Conservation (phyloP, 1,140 invertebrate species). For the Conus ventricosus region DNA sequence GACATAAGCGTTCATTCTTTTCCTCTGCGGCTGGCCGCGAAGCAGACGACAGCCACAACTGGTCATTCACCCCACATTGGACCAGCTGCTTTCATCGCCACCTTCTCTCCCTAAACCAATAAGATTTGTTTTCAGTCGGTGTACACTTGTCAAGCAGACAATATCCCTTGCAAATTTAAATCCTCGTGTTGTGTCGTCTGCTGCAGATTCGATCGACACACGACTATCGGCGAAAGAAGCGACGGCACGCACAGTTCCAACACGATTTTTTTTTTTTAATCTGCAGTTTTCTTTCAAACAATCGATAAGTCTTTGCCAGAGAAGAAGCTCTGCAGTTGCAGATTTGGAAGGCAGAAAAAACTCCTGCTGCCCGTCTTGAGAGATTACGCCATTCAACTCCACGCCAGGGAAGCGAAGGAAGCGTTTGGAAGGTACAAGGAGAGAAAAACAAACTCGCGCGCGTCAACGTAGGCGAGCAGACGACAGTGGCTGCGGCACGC, state of each 20-base stretch:
- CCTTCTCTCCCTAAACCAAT: background rate
- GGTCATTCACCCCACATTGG: background rate
- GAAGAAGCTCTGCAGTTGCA: no score
- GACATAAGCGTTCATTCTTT: constrained; percentile 33
- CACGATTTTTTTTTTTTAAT: no score
- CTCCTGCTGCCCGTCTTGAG: background rate
- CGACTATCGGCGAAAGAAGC: background rate
- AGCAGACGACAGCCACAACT: background rate
- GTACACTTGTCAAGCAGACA: no score
- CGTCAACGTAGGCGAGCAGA: background rate
- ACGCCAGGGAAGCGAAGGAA: background rate
- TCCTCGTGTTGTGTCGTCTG: background rate
- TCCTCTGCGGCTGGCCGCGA: background rate
- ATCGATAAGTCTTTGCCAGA: no score
- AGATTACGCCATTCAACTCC: background rate
- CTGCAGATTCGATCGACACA: background rate
- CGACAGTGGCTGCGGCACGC: no score
- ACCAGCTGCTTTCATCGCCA: background rate
- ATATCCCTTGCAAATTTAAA: no score
- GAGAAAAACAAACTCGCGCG: background rate
- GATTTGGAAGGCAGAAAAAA: background rate
- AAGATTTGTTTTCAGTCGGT: background rate
- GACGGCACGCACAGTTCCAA: no score
- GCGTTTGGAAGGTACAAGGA: background rate
- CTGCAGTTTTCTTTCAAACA: no score